Conservation (phyloP, 2,888 invertebrate species). For the Chrysotoxum bicinctum region DNA sequence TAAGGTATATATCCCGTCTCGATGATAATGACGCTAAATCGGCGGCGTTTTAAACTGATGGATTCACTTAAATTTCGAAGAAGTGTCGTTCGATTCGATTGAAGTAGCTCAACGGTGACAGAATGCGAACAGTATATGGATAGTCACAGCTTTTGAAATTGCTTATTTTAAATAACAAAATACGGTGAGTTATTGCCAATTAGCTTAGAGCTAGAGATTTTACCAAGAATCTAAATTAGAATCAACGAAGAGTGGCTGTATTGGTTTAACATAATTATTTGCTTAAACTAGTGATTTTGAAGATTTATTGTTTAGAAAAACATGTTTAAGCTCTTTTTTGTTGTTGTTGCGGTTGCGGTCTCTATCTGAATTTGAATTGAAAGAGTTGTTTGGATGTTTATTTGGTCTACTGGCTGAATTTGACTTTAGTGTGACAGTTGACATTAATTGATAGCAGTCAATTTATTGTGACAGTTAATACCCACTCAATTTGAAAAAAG, state of each 20-base stretch:
- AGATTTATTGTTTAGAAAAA: conserved; percentile 50
- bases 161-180: conserved; percentile 51
- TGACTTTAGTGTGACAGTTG: conserved; percentile 9
- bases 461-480: conserved; percentile 19
- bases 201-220: conserved; percentile 14
- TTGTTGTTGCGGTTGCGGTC: not conserved
- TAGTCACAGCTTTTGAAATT: conserved; percentile 15
- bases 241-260: conserved; percentile 44
- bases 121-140: conserved; percentile 1
- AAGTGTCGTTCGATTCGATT: conserved; percentile 49
- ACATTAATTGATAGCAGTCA: conserved; percentile 21
- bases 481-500: conserved; percentile 7
- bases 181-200: conserved; percentile 48
- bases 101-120: conserved; percentile 10
- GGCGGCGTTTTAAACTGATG: conserved; percentile 58
- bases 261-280: conserved; percentile 58
- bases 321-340: conserved; percentile 19
- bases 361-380: not conserved
- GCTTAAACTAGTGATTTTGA: conserved; percentile 48
- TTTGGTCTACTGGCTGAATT: not conserved
- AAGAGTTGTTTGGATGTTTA: not conserved
- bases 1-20: not conserved
- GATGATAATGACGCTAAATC: conserved; percentile 54
- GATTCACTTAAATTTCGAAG: conserved; percentile 35
- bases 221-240: not conserved